These are phyloP conservation scores for Ameiurus melas DNA, from an alignment of 2,113 vertebrate genomes.

Conservation along the genomic window DNA sequence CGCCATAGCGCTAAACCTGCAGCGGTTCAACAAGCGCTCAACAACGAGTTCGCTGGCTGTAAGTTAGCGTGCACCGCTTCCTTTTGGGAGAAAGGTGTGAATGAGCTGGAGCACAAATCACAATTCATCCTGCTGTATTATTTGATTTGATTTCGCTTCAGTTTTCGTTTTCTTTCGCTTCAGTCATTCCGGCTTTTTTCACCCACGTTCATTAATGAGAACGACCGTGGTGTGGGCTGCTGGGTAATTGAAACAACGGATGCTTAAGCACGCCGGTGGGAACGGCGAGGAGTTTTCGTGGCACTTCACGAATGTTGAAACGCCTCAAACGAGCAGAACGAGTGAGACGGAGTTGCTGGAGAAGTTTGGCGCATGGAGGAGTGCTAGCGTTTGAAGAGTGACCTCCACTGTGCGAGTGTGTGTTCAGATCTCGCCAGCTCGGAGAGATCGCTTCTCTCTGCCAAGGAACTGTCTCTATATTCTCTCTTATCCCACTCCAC, in stretches of 20 bases:
- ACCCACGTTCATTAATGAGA: slow-evolving; percentile 35
- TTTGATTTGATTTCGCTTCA: slow-evolving; percentile 4
- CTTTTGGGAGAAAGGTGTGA: slow-evolving; percentile 37
- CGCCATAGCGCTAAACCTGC: not conserved
- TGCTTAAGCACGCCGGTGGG: not conserved
- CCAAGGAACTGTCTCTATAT: slow-evolving; percentile 61
- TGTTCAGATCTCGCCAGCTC: slow-evolving; percentile 50
- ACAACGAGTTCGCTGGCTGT: not conserved
- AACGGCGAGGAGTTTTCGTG: not conserved
- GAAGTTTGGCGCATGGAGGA: slow-evolving; percentile 39
- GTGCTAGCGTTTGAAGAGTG: slow-evolving; percentile 13
- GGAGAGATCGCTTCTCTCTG: slow-evolving; percentile 53
- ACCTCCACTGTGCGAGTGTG: slow-evolving; percentile 20
- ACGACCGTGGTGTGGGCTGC: slow-evolving; percentile 10
- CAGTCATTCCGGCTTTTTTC: not conserved
- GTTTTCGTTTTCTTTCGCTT: not conserved
- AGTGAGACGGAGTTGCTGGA: not conserved
- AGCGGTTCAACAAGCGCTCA: not conserved
- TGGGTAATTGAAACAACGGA: slow-evolving; percentile 46
- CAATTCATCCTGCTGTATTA: not conserved
- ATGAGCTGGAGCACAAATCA: not conserved
- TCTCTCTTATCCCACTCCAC: slow-evolving; percentile 7
- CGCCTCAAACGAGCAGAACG: not conserved
- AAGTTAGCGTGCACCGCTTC: slow-evolving; percentile 16
- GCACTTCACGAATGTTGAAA: not conserved